Percentiles rank a stretch among this genome's conserved stretches.
Evolutionary conservation across 2,113 vertebrate species (phyloP).

Genomic region (Rhizomys pruinosus): DNA sequence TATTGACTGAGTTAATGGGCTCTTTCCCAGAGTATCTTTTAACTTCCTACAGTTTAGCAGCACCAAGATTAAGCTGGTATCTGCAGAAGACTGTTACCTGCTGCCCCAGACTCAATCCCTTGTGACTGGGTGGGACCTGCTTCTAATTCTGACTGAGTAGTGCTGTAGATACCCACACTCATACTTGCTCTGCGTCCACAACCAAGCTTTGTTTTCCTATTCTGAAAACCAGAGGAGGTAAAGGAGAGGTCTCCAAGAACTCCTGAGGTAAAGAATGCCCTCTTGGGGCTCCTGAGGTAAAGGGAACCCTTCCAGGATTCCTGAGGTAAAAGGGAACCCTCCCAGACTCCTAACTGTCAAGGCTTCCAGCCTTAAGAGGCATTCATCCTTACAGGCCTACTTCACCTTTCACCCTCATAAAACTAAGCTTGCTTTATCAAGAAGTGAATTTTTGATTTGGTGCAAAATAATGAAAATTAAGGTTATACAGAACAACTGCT

Average conservation of each 20-base stretch:
- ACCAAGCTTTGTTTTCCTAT: not conserved
- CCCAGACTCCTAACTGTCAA: not conserved
- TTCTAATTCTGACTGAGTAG: slow-evolving; percentile 1
- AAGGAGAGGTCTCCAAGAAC: not conserved
- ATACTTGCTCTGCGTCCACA: not conserved
- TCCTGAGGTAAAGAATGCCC: not conserved
- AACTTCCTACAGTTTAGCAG: not conserved
- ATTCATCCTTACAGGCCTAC: not conserved
- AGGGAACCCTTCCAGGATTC: too few relatives aligned
- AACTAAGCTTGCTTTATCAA: not conserved
- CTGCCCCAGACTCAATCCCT: not conserved
- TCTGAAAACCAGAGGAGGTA: not conserved
- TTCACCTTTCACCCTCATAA: not conserved
- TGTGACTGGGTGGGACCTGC: not conserved
- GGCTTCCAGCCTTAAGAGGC: not conserved
- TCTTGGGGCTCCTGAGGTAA: not conserved
- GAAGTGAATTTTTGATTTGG: slow-evolving; percentile 12
- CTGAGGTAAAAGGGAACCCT: too few relatives aligned
- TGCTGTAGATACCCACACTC: not conserved
- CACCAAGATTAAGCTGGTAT: not conserved
- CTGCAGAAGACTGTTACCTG: not conserved
- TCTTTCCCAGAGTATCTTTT: not conserved
- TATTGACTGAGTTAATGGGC: not conserved
- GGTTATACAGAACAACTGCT: not conserved
- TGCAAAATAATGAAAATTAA: not conserved